A percentile compares a stretch with the other conserved stretches of the same genome.
These are phyloP conservation scores for Lagopus muta DNA, from an alignment of 2,113 vertebrate genomes.

Conservation along the genomic window DNA sequence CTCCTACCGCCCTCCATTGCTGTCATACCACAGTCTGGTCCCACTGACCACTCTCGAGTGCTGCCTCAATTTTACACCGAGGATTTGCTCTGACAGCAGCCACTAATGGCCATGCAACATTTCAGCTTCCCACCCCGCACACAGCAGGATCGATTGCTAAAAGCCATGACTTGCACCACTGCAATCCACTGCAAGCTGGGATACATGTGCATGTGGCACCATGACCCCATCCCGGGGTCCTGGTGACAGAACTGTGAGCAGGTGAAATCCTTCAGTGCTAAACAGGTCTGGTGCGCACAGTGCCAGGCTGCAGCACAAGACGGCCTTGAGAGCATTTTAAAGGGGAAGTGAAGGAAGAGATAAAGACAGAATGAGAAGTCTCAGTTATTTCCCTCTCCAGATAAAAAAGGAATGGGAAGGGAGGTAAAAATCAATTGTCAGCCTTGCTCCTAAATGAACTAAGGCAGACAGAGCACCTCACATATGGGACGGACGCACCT, in stretches of 20 bases:
- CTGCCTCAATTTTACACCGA: neutral
- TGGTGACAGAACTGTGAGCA: neutral
- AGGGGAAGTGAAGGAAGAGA: fast-evolving
- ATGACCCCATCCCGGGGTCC: neutral
- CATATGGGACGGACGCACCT: neutral
- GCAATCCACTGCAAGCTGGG: neutral
- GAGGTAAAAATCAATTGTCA: neutral
- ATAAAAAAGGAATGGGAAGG: neutral
- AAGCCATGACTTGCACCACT: neutral
- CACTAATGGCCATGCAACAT: neutral
- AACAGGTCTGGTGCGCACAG: neutral
- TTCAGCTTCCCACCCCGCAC: neutral
- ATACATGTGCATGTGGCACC: neutral
- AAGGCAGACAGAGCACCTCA: neutral
- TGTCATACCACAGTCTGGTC: neutral
- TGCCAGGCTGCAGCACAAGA: neutral
- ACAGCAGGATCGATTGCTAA: neutral
- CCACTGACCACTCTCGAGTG: neutral
- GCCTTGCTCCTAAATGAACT: conserved; percentile 3
- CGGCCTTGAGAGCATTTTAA: conserved; percentile 8
- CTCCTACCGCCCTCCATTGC: neutral
- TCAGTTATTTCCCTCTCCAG: conserved; percentile 1
- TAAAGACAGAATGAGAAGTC: neutral
- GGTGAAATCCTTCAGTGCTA: neutral
- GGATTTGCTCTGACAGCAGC: neutral